Base-by-base conservation (phyloP, 2,113 vertebrate species). In the Perca fluviatilis region DNA sequence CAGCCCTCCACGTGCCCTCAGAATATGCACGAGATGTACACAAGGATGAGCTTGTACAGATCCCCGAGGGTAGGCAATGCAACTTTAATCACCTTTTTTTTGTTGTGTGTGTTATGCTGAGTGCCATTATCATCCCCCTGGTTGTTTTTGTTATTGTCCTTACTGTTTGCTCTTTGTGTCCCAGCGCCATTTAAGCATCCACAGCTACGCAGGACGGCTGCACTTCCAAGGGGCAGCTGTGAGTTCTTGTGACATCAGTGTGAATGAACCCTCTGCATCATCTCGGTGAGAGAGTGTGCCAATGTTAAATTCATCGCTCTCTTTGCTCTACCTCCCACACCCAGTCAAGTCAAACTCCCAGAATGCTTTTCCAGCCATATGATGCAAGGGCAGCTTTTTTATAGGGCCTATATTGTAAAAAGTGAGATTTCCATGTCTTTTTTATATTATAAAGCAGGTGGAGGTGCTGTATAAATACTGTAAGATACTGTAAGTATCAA, bases 1-100 rank as follows among this genome's bases (percentile, higher is more conserved):
- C 63, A 82, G 91, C 85, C 68, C 62, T 89, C 74, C 92, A 88
- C 70, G 75, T 92, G 86, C 74, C 16, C 71, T 66, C 60, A 1
- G 68, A 51, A 51, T 73, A 67, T 85, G 80, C 89, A 90, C 82
- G 49, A 73, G 74, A 88, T 57, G 63, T 12, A 56, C 71, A 74
- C 49, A 15, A 66, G 81, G 78, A 77, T 66, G 68, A 73, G 80
- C 49, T 75, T 63, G 56, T 49, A 23, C 77, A 16, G 23, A 25
- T 68, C 85, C 89, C 77, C 0, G 0, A 14, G 79, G 86, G 61
- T 54, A 60, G 60, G 23, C 27, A 66, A 88, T 84, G 80, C 79
- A 91, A 89, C 85, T 89, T 89, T 86, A 88, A 90, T 86, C 78
- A 58, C 60, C 62, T 79, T 88, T 74, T 72, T 58, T 61, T 33